Percentiles rank a stretch among this genome's conserved stretches.
phyloP scores from a whole-genome alignment of 1,140 invertebrate genomes.

The Agraylea sexmaculata region DNA sequence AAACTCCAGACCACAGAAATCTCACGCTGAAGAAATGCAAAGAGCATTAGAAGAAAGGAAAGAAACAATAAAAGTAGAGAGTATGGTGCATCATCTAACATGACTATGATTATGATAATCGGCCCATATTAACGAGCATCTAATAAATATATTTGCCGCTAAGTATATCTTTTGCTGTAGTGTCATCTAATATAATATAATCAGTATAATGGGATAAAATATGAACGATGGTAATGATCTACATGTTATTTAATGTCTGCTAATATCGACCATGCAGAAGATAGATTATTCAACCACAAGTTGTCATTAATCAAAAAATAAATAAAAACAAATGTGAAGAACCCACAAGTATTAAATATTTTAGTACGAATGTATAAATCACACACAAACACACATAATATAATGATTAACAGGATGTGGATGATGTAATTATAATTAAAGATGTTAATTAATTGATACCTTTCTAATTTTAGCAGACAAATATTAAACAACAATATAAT shows the following conservation, averaged over 20 bases:
- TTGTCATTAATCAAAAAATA: conserved; percentile 7
- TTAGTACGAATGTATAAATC: too few relatives aligned
- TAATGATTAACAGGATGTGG: too few relatives aligned
- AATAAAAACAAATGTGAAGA: conserved; percentile 12
- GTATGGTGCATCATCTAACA: not conserved
- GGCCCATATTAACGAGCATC: too few relatives aligned
- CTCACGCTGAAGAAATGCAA: conserved; percentile 7
- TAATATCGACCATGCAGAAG: conserved; percentile 21
- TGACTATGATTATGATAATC: conserved; percentile 2
- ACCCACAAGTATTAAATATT: conserved; percentile 18
- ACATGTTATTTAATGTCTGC: conserved; percentile 14
- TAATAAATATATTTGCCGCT: not conserved
- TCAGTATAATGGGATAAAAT: conserved; percentile 11
- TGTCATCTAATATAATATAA: conserved; percentile 13
- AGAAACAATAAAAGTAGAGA: not conserved
- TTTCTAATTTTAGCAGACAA: conserved; percentile 19
- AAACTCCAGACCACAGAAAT: too few relatives aligned
- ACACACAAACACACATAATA: too few relatives aligned
- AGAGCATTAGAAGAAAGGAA: not conserved
- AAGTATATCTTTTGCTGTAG: conserved; percentile 18
- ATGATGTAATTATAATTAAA: conserved; percentile 14
- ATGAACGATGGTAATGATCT: conserved; percentile 1
- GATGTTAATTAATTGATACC: conserved; percentile 17
- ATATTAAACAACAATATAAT: conserved; percentile 22
- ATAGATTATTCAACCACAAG: conserved; percentile 10